Evolutionary conservation across 2,888 invertebrate genomes (phyloP).

Genomic region (Herminia tarsipennalis): DNA sequence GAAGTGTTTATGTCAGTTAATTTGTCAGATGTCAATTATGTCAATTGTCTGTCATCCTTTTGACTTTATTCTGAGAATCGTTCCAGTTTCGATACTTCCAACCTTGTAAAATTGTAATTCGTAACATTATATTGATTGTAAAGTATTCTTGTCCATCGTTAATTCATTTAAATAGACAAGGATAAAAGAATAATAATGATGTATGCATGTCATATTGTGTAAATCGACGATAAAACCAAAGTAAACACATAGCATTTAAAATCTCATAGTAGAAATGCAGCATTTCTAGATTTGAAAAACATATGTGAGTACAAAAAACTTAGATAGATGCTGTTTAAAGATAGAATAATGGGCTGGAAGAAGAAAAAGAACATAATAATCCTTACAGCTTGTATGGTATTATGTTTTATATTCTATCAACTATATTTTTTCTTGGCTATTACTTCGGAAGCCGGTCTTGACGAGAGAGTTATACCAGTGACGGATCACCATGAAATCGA

Average conservation of each 20-base stretch:
- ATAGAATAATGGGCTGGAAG: slow-evolving; percentile 57
- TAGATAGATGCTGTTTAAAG: no score
- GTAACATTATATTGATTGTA: not conserved
- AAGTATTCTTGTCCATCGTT: not conserved
- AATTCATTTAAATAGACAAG: not conserved
- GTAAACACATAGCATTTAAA: no score
- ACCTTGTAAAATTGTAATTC: not conserved
- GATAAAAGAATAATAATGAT: not conserved
- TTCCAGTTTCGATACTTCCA: no score
- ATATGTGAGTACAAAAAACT: no score
- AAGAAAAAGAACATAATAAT: slow-evolving; percentile 77
- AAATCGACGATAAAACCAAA: no score
- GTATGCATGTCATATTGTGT: not conserved
- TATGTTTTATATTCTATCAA: slow-evolving; percentile 75
- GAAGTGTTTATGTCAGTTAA: not conserved
- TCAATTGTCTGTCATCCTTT: no score
- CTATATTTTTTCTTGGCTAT: slow-evolving; percentile 75
- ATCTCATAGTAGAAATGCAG: no score
- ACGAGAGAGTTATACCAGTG: slow-evolving; percentile 57
- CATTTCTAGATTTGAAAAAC: no score
- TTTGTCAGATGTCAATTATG: not conserved
- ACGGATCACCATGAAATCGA: slow-evolving; percentile 56
- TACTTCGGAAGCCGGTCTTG: slow-evolving; percentile 58
- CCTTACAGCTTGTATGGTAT: slow-evolving; percentile 62
- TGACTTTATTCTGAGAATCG: no score